Base-by-base conservation (phyloP, 2,888 invertebrate genomes). In the Scotopteryx bipunctaria region DNA sequence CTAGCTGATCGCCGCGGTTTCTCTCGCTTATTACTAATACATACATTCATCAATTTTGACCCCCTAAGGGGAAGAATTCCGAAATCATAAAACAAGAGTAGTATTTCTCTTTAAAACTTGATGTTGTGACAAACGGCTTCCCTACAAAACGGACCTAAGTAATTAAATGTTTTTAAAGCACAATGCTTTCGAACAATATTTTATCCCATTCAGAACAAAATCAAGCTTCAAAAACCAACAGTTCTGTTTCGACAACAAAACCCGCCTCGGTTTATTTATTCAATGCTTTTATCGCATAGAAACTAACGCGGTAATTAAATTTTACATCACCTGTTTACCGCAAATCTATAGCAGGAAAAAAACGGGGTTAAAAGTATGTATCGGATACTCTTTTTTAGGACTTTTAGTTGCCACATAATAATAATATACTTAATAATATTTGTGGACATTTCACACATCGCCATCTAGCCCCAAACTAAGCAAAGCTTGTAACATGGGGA, bases 201-300 rank as follows among this genome's bases (percentile, higher is more conserved):
- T 25, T 21, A 16, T 14, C 40, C 27, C 5, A 25, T 41, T 36
- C 11, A 48, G 15, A 41, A 27, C 19, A 36, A 23, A 23, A 36
- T 27, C 9, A 27, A 35, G 21, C 19, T 21, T 29, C 19, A 11
- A 27, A 41, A 41, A 41, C 21, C 8, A 35, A 42, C 48, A 23
- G 14, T 38, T 16, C 21, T 16, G 9, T 41, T 47, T 29, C 15
- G 19, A 27, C 35, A 36, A 19, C 33, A 41, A 47, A 41, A 41
- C 16, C 31, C 21, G 16, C 32, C 9, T 8, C 17, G 17, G 31
- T 14, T 42, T 42, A 37, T 37, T 46, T 52, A 46, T 52, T 46
- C 52, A 38, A 32, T 37, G 36, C 46, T 46, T 45, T 45, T 40
- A 51, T 44, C 50, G 37, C 17, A 52, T 32, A 29, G 40, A 41